Evolutionary conservation across 2,113 vertebrate genomes (phyloP).

Genomic region (Arenaria interpres): DNA sequence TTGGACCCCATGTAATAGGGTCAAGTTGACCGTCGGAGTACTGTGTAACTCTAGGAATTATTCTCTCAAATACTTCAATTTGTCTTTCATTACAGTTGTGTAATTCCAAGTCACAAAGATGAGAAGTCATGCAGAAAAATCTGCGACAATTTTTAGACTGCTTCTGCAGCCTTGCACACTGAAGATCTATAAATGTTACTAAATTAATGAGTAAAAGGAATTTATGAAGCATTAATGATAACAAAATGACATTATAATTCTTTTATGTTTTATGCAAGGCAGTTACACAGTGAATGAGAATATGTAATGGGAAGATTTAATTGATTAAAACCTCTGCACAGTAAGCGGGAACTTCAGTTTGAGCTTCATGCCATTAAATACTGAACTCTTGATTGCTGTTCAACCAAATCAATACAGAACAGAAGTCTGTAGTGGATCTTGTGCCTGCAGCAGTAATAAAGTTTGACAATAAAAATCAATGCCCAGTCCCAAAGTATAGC

Average conservation of each 20-base stretch:
- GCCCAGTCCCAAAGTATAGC: background rate
- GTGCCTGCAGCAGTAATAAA: background rate
- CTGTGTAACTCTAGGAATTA: background rate
- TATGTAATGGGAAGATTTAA: background rate
- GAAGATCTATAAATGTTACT: background rate
- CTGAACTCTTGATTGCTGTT: background rate
- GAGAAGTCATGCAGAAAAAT: conserved; percentile 7
- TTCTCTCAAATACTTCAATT: background rate
- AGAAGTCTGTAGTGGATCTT: background rate
- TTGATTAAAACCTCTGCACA: background rate
- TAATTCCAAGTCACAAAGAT: background rate
- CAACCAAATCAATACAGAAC: conserved; percentile 7
- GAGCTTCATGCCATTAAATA: background rate
- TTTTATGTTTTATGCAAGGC: background rate
- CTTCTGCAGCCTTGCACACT: background rate
- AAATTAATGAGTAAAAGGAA: background rate
- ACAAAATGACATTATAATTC: background rate
- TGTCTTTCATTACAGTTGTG: background rate
- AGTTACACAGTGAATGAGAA: background rate
- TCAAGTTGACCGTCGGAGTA: background rate
- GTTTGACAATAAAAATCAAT: conserved; percentile 26
- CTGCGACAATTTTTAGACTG: background rate
- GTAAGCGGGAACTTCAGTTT: background rate
- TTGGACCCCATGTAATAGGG: background rate
- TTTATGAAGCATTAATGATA: background rate